A percentile compares a stretch with the other conserved stretches of the same genome.
phyloP scores from a whole-genome alignment of 64 coral and sea anemone species.

The Orbicella faveolata region DNA sequence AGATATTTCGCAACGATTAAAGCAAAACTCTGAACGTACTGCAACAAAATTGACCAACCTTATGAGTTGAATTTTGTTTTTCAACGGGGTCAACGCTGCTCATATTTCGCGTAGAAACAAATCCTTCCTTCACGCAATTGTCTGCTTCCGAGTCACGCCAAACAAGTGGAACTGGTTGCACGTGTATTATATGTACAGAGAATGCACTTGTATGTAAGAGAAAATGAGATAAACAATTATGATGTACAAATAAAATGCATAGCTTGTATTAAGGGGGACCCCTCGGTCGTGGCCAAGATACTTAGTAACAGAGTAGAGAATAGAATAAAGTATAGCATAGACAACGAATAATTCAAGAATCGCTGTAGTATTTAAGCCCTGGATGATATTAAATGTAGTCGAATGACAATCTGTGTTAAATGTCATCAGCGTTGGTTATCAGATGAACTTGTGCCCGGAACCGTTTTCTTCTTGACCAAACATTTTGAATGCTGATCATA shows the following conservation, averaged over 20 bases:
- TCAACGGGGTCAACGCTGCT: neutral
- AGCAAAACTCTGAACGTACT: neutral
- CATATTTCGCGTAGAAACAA: neutral
- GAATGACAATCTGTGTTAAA: neutral
- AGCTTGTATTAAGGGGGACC: neutral
- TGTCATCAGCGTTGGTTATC: too few relatives aligned
- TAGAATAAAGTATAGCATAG: neutral
- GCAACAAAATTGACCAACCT: neutral
- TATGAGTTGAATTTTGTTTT: neutral
- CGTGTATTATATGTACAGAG: constrained; percentile 33
- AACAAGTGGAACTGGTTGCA: neutral
- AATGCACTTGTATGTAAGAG: constrained; percentile 12
- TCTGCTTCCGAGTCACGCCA: neutral
- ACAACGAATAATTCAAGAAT: neutral
- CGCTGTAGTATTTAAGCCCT: constrained; percentile 38
- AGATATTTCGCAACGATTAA: neutral
- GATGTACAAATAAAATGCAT: constrained; percentile 27
- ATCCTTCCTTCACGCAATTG: neutral
- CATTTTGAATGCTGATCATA: neutral
- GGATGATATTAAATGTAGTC: neutral
- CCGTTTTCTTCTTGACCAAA: neutral
- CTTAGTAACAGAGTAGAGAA: neutral
- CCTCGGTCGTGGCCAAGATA: neutral
- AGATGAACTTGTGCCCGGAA: too few relatives aligned
- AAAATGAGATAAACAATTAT: constrained; percentile 30